Evolutionary conservation across 2,888 invertebrate genomes (phyloP).

Genomic region (Calameuta idolon): DNA sequence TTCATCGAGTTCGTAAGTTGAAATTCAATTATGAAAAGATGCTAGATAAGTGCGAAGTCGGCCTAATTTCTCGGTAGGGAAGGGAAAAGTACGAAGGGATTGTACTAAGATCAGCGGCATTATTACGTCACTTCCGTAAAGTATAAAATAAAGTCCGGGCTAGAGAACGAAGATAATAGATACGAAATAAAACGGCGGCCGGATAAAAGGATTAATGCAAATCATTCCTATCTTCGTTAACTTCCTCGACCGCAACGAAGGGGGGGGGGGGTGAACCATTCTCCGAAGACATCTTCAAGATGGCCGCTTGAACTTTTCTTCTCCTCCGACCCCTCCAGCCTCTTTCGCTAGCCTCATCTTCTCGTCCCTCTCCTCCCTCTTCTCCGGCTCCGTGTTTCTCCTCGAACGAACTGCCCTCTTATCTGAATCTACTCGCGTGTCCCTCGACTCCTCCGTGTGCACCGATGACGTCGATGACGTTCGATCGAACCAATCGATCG

Average conservation of each 20-base stretch:
- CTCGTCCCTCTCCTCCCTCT: background rate
- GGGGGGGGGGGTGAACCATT: background rate
- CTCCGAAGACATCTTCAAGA: background rate
- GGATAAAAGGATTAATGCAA: background rate
- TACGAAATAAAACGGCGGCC: background rate
- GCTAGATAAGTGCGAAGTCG: background rate
- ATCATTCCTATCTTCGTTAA: background rate
- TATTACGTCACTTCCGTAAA: background rate
- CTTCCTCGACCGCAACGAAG: background rate
- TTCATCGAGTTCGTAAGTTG: background rate
- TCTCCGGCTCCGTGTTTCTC: background rate
- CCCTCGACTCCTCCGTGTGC: background rate
- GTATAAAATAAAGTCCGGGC: background rate
- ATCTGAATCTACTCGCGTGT: background rate
- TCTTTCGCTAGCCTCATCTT: background rate
- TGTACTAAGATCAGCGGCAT: background rate
- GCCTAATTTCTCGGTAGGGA: background rate
- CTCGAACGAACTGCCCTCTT: background rate
- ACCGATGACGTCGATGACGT: background rate
- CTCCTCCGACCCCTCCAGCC: no score
- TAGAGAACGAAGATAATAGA: background rate
- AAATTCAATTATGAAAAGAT: background rate
- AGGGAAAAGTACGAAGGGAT: background rate
- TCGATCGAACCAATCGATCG: background rate
- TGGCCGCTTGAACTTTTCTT: background rate